Evolutionary conservation across 2,888 invertebrate species (phyloP).

Genomic region (Digitonthophagus gazella): DNA sequence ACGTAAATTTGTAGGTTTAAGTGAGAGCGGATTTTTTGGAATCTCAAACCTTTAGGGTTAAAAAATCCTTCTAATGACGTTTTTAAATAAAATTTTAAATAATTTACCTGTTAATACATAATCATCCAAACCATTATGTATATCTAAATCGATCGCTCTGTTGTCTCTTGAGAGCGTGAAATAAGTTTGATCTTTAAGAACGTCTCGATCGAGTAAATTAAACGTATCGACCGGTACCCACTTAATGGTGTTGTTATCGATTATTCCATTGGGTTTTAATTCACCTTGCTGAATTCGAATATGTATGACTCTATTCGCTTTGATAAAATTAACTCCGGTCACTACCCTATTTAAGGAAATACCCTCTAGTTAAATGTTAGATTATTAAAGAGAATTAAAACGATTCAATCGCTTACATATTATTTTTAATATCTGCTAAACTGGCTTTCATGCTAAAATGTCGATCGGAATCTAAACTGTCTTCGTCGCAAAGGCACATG

Average conservation of each 20-base stretch:
- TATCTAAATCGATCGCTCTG: slow-evolving; percentile 78
- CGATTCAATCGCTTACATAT: no score
- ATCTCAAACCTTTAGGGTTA: slow-evolving; percentile 71
- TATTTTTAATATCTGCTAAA: slow-evolving; percentile 59
- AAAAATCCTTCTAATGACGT: no score
- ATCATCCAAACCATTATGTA: slow-evolving; percentile 65
- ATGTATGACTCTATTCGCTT: slow-evolving; percentile 74
- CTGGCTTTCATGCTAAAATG: slow-evolving; percentile 75
- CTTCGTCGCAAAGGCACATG: slow-evolving; percentile 83
- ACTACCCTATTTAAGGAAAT: slow-evolving; percentile 64
- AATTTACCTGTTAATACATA: slow-evolving; percentile 69
- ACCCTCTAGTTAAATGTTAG: no score
- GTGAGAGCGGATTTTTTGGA: slow-evolving; percentile 76
- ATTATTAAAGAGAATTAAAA: no score
- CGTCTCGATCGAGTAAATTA: slow-evolving; percentile 54
- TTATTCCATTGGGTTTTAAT: slow-evolving; percentile 63
- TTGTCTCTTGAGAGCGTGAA: slow-evolving; percentile 75
- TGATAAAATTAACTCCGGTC: slow-evolving; percentile 73
- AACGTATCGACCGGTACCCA: slow-evolving; percentile 72
- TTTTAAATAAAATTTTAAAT: no score
- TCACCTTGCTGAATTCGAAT: slow-evolving; percentile 77
- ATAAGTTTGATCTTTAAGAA: slow-evolving; percentile 67
- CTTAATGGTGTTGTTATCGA: slow-evolving; percentile 58
- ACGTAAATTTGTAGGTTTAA: slow-evolving; percentile 79
- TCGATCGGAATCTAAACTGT: slow-evolving; percentile 68